Evolutionary conservation across 2,888 invertebrate species (phyloP).

Genomic region (Boloria selene): DNA sequence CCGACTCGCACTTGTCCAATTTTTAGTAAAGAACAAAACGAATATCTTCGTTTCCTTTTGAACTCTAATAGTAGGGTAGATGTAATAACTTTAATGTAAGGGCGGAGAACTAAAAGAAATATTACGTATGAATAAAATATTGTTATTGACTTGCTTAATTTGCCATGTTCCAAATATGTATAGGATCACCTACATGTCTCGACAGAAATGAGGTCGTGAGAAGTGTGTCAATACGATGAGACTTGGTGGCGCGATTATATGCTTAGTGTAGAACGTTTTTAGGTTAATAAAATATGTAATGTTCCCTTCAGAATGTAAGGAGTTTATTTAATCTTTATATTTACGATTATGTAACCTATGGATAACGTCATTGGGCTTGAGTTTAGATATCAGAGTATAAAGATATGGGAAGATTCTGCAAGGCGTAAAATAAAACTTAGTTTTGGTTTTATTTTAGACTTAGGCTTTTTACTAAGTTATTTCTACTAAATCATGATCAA

Average conservation of each 20-base stretch:
- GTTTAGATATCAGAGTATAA: no score
- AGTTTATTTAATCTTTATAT: not conserved
- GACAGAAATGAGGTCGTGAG: conserved; percentile 27
- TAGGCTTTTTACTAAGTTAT: no score
- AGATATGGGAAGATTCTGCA: no score
- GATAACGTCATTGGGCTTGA: not conserved
- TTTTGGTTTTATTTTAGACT: no score
- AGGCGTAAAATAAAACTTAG: no score
- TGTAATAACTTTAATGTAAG: not conserved
- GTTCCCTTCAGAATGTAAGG: not conserved
- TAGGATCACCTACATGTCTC: conserved; percentile 21
- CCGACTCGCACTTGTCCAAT: no score
- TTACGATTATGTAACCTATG: not conserved
- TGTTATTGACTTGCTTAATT: conserved; percentile 7
- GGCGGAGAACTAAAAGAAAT: no score
- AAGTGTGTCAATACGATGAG: conserved; percentile 32
- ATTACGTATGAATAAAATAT: not conserved
- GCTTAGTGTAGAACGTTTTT: conserved; percentile 20
- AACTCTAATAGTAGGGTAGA: not conserved
- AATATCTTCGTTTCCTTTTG: no score
- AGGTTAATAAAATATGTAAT: conserved; percentile 27
- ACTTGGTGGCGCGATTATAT: conserved; percentile 27
- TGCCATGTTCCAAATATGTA: conserved; percentile 22
- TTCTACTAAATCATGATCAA: no score
- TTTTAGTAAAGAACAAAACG: no score